Evolutionary conservation across 1,140 invertebrate genomes (phyloP), one percentile per base, ranked within the genome.

Genomic region (Rhopalosiphum padi): DNA sequence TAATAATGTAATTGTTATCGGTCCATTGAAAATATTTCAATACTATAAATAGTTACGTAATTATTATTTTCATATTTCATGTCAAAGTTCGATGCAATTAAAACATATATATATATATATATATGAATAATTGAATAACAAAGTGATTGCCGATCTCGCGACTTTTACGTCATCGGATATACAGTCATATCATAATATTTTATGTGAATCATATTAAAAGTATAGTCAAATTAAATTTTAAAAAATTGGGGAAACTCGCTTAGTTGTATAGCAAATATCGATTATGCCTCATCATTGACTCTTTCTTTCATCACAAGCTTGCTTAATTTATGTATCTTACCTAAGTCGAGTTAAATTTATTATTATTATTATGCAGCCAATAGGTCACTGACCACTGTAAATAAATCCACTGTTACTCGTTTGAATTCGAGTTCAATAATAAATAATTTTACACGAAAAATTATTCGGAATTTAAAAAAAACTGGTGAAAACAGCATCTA

Each of bases 61-160:
- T 89, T 89, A 89, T 53, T 89, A 89, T 55, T 53, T 89, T 89
- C 43, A 53, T 18, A 88, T 88, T 88, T 53, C n/a, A 51, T 89
- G 48, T 88, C 87, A 51, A 89, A 89, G 87, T 35, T 37, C 87
- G n/a, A 37, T 37, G 22, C 23, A 89, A 89, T 89, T 89, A 89
- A 37, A 89, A 43, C 87, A 55, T 23, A n/a, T 53, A 25, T 9
- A 7, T 53, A 30, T 37, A 37, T 37, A 2, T 30, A 89, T 89
- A 37, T 35, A 88, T 46, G 30, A 35, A 37, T 89, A 89, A 89
- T 91, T 68, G 90, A 46, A 68, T 77, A 91, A 91, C 37, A 77
- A 77, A 91, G 68, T 92, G 90, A 92, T 92, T 92, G 90, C 83
- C 30, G 68, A 92, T 82, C 68, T 83, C 18, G 68, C 9, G 68